A percentile compares a stretch with the other conserved stretches of the same genome.
These are phyloP conservation scores for Bos indicus DNA, from an alignment of 2,113 vertebrate genomes.

Conservation along the genomic window DNA sequence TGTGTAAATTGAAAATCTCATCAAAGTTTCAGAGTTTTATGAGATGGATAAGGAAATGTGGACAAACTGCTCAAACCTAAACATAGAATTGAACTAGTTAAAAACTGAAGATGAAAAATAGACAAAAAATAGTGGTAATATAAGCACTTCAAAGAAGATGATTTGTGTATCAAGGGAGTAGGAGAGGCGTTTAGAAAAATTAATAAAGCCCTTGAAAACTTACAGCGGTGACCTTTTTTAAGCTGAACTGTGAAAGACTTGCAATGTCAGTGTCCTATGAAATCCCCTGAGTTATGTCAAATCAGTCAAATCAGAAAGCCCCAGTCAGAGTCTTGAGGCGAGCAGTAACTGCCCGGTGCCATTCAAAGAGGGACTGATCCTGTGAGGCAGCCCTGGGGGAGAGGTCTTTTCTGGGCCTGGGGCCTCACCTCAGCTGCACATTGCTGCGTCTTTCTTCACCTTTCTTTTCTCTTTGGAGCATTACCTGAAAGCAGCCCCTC, in stretches of 20 bases:
- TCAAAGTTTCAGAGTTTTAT: neutral
- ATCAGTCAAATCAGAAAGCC: neutral
- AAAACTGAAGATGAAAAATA: neutral
- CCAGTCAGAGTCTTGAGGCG: neutral
- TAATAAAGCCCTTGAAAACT: neutral
- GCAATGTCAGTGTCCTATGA: neutral
- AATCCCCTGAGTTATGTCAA: neutral
- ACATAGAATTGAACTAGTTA: neutral
- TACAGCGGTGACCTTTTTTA: neutral
- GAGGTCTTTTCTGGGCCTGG: neutral
- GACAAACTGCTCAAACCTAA: neutral
- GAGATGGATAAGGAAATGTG: neutral
- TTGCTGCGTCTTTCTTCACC: neutral
- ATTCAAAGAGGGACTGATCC: neutral
- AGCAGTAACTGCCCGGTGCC: neutral
- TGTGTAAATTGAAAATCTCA: neutral
- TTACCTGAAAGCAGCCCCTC: neutral
- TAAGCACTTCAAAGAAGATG: neutral
- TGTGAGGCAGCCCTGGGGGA: rapidly evolving
- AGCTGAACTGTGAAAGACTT: neutral
- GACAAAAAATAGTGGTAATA: neutral
- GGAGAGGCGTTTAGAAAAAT: neutral
- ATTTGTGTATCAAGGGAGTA: neutral
- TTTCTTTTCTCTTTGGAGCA: neutral
- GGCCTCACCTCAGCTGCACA: neutral